phyloP scores from a whole-genome alignment of 2,888 invertebrate species.

The Drosophila ustulata region DNA sequence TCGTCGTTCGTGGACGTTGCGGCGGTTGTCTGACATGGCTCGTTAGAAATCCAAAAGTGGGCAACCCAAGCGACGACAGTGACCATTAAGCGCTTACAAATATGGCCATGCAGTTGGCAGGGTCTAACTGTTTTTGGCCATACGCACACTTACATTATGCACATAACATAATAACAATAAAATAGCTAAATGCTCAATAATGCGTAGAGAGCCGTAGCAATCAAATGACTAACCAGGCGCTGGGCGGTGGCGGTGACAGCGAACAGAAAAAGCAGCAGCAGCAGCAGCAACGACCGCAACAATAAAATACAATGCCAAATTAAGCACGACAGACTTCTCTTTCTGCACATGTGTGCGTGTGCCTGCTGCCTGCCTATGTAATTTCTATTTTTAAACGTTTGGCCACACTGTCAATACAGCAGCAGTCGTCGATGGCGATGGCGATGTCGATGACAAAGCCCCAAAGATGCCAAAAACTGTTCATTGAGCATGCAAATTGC shows the following conservation, averaged over 20 bases:
- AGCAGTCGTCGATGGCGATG: constrained; percentile 22
- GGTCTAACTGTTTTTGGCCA: constrained; percentile 66
- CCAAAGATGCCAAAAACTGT: constrained; percentile 38
- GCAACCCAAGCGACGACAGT: constrained; percentile 37
- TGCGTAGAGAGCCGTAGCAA: constrained; percentile 50
- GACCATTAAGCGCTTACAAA: constrained; percentile 64
- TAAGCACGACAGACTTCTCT: constrained; percentile 50
- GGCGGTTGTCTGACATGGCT: constrained; percentile 47
- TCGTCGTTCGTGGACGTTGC: constrained; percentile 30
- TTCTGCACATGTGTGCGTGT: constrained; percentile 15
- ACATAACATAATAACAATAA: constrained; percentile 62
- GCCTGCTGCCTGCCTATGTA: constrained; percentile 36
- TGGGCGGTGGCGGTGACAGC: constrained; percentile 43
- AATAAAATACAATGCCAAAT: constrained; percentile 71
- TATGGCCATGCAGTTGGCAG: constrained; percentile 62
- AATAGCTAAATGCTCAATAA: constrained; percentile 68
- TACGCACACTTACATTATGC: constrained; percentile 52
- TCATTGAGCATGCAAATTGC: constrained; percentile 39
- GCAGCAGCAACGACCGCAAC: constrained; percentile 24
- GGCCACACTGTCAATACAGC: constrained; percentile 33
- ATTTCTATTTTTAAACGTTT: constrained; percentile 60
- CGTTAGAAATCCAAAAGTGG: constrained; percentile 66
- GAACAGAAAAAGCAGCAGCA: neutral
- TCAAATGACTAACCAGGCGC: constrained; percentile 30
- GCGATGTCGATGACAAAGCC: constrained; percentile 35